Evolutionary conservation across 23 tunicate genomes (phyloP).

Genomic region (Styela plicata): DNA sequence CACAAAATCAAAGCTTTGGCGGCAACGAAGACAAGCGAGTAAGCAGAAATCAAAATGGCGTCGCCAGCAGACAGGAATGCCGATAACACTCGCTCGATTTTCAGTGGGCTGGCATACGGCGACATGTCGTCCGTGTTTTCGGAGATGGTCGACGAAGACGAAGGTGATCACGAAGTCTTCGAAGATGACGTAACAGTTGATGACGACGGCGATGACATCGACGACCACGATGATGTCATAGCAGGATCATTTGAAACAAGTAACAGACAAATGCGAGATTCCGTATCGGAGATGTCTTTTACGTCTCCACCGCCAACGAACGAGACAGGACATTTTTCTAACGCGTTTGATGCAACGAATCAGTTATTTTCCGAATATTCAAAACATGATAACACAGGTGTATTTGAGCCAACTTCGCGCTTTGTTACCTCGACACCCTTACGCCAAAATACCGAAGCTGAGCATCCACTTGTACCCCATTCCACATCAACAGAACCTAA

Average conservation of each 20-base stretch:
- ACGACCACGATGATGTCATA: slow-evolving; percentile 4
- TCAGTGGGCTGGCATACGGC: not conserved
- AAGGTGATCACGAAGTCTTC: slow-evolving; percentile 1
- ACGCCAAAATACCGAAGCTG: not conserved
- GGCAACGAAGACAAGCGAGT: not conserved
- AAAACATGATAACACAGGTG: not conserved
- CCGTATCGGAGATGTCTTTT: not conserved
- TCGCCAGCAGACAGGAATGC: not conserved
- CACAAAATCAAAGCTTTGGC: not conserved
- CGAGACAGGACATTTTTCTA: not conserved
- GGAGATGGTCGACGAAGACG: not conserved
- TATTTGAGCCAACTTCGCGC: not conserved
- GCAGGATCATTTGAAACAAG: not conserved
- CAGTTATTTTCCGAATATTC: slow-evolving; percentile 4
- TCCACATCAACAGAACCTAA: not conserved
- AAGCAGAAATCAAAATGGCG: not conserved
- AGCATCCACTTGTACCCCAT: not conserved
- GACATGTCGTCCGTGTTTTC: not conserved
- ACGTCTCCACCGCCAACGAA: not conserved
- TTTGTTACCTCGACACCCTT: not conserved
- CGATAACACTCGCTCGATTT: not conserved
- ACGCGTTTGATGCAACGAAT: not conserved
- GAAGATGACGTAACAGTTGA: slow-evolving; percentile 13
- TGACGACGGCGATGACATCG: slow-evolving; percentile 7
- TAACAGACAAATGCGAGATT: not conserved